A percentile compares a stretch with the other conserved stretches of the same genome.
These are phyloP conservation scores for Neosilurus mollespiculum DNA, from an alignment of 2,797 vertebrate genomes.

Conservation along the genomic window DNA sequence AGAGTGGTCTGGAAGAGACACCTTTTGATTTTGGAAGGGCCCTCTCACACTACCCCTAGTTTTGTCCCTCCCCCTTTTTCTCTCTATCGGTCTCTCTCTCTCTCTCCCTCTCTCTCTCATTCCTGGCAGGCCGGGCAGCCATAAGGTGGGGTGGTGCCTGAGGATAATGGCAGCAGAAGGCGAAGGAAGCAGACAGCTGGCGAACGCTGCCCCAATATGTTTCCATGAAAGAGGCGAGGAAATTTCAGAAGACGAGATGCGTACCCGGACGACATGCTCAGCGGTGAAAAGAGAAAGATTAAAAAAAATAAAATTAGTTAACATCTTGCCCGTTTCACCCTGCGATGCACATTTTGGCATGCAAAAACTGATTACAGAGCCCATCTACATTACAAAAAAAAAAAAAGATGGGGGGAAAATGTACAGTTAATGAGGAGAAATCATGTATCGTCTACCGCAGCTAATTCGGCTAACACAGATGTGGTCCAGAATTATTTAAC, in stretches of 20 bases:
- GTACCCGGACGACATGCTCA: conserved; percentile 85
- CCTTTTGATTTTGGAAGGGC: conserved; percentile 74
- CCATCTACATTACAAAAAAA: conserved; percentile 61
- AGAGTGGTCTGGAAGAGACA: conserved; percentile 72
- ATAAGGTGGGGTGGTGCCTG: conserved; percentile 96
- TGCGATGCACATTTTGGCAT: conserved; percentile 77
- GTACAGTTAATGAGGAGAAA: conserved; percentile 75
- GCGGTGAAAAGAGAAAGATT: conserved; percentile 84
- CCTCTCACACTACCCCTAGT: conserved; percentile 21
- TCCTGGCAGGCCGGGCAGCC: conserved; percentile 87
- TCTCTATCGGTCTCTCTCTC: conserved; percentile 24
- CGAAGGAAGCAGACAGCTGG: conserved; percentile 98
- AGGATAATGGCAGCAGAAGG: conserved; percentile 99
- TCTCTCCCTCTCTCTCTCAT: conserved; percentile 36
- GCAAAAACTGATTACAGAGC: conserved; percentile 53
- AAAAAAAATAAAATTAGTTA: conserved; percentile 89
- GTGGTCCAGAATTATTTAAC: conserved; percentile 73
- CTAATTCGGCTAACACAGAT: conserved; percentile 72
- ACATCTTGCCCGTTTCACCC: conserved; percentile 85
- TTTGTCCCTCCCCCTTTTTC: neutral
- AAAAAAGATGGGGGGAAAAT: conserved; percentile 39
- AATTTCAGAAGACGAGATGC: conserved; percentile 91
- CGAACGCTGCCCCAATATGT: conserved; percentile 98
- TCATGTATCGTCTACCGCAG: conserved; percentile 71
- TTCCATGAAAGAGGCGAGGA: conserved; percentile 98